phyloP scores from a whole-genome alignment of 2,888 invertebrate genomes.

The Drosophila paranaensis region DNA sequence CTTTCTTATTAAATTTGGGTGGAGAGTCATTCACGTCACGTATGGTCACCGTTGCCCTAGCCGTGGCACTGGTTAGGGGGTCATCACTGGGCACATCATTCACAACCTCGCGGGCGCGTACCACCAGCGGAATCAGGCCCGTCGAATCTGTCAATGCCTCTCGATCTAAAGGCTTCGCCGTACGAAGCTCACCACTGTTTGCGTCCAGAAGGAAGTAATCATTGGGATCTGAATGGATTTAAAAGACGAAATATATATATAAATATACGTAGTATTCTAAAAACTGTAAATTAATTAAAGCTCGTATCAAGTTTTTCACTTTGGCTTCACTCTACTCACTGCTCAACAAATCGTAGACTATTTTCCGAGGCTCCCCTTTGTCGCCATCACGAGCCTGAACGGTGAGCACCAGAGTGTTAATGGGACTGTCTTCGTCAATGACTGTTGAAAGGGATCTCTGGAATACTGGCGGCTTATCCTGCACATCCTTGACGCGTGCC shows the following conservation, averaged over 20 bases:
- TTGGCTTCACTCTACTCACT: conserved; percentile 87
- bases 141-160: conserved; percentile 92
- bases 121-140: conserved; percentile 91
- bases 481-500: conserved; percentile 92
- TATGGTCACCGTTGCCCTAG: conserved; percentile 92
- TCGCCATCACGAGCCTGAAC: conserved; percentile 94
- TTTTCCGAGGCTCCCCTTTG: conserved; percentile 91
- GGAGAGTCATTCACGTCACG: conserved; percentile 96
- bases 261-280: neutral
- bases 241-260: neutral
- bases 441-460: conserved; percentile 92
- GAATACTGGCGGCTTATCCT: conserved; percentile 94
- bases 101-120: conserved; percentile 91
- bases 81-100: conserved; percentile 90
- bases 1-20: conserved; percentile 92
- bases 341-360: conserved; percentile 91
- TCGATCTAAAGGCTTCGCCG: conserved; percentile 93
- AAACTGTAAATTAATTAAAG: too few relatives aligned
- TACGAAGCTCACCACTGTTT: conserved; percentile 91
- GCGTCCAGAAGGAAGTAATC: conserved; percentile 94
- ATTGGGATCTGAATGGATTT: conserved; percentile 89
- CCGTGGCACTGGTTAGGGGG: conserved; percentile 88
- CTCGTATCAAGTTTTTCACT: neutral
- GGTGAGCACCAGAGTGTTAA: conserved; percentile 92
- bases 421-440: conserved; percentile 92